A percentile compares a stretch with the other conserved stretches of the same genome.
Evolutionary conservation across 2,888 invertebrate genomes (phyloP).

Genomic region (Chalcosyrphus nemorum): DNA sequence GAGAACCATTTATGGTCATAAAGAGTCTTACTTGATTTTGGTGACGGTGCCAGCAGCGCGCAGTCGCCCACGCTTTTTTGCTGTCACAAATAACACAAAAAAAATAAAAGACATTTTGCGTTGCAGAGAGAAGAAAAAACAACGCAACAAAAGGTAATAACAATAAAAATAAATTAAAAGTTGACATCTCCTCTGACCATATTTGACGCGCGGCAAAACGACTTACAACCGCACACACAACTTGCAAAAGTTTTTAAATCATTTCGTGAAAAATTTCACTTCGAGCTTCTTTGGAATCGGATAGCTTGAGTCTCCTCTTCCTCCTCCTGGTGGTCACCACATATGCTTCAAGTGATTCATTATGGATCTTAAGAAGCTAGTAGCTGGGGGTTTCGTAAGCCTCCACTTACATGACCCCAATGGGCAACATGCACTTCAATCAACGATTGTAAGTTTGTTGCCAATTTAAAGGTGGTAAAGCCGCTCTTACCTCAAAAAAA

Average conservation of each 20-base stretch:
- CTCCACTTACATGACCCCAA: constrained; percentile 38
- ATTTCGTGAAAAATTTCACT: constrained; percentile 63
- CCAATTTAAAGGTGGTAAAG: constrained; percentile 9
- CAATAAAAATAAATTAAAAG: constrained; percentile 66
- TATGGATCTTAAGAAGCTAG: background rate
- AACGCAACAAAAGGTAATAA: constrained; percentile 56
- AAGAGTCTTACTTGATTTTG: constrained; percentile 52
- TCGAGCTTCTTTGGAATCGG: background rate
- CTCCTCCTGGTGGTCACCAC: too few species aligned
- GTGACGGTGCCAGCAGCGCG: background rate
- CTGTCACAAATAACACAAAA: constrained; percentile 13
- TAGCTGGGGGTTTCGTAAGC: constrained; percentile 31
- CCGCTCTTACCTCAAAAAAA: background rate
- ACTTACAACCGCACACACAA: constrained; percentile 19
- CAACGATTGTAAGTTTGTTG: constrained; percentile 21
- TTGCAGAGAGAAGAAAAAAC: background rate
- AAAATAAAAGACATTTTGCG: too few species aligned
- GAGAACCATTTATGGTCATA: constrained; percentile 54
- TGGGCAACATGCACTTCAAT: constrained; percentile 18
- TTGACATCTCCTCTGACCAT: constrained; percentile 63
- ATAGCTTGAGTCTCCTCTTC: background rate
- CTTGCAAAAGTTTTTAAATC: constrained; percentile 35
- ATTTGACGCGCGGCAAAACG: constrained; percentile 40
- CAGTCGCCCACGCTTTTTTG: constrained; percentile 29
- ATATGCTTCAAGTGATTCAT: constrained; percentile 46